Evolutionary conservation across 2,888 invertebrate genomes (phyloP), one percentile per base, ranked within the genome.

Genomic region (Azorinus chamasolen): DNA sequence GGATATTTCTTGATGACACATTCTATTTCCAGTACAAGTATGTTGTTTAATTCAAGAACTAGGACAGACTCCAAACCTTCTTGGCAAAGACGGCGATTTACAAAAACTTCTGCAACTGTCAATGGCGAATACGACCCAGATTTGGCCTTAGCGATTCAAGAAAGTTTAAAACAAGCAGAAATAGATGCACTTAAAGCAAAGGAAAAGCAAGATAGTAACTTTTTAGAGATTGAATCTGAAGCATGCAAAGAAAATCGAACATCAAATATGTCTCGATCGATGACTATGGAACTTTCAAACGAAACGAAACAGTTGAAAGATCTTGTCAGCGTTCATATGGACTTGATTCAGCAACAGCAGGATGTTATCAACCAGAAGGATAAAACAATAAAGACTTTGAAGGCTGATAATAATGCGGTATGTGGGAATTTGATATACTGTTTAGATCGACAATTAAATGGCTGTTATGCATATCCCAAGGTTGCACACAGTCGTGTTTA

Each of bases 291-390:
- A 32, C 48, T 61, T 12, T 61, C 70, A 20, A 73, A 72, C 62
- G 87, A 88, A 83, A 79, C 87, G 5, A 87, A 88, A 74, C 89
- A 90, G 22, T 80, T 93, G 65, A 92, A 97, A 93, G 96, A 96
- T 83, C 95, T 97, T 91, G 94, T 97, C 81, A 94, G 97, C 72
- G 95, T 96, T 84, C 97, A 98, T 92, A 94, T 97, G 88, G 97
- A 97, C 93, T 94, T 97, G 78, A 97, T 97, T 91, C 97, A 97
- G 92, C 97, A 97, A 93, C 97, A 97, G 93, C 96, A 96, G 89
- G 97, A 97, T 90, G 95, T 96, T 88, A 95, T 97, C 81, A 94
- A 95, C 84, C 95, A 95, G 86, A 96, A 96, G 93, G 97, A 97
- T 87, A 96, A 96, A 91, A 94, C 95, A 62, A 95, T 96, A 81